Percentiles rank a stretch among this genome's conserved stretches.
These are phyloP conservation scores for Monodelphis domestica DNA, from an alignment of 2,797 vertebrate species.

Conservation along the genomic window DNA sequence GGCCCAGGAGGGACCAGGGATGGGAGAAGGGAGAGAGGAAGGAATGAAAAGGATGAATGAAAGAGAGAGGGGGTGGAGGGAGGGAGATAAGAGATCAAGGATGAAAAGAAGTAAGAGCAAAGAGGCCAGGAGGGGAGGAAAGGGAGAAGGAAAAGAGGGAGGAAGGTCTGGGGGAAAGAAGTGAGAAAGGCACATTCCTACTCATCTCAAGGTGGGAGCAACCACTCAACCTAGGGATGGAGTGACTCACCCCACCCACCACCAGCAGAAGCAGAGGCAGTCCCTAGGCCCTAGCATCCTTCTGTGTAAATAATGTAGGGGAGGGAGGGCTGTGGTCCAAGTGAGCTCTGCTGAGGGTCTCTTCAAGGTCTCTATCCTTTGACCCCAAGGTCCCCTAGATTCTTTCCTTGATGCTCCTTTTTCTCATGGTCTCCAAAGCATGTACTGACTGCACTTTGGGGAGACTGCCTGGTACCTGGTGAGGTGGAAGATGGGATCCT, in stretches of 20 bases:
- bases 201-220: slow-evolving; percentile 14
- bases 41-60: neutral
- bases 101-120: too few relatives aligned
- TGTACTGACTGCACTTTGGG: neutral
- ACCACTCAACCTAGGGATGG: neutral
- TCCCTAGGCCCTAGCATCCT: neutral
- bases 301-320: neutral
- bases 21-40: neutral
- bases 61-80: neutral
- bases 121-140: too few relatives aligned
- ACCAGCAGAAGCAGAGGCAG: neutral
- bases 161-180: too few relatives aligned
- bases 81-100: too few relatives aligned
- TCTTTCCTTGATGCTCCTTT: neutral
- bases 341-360: neutral
- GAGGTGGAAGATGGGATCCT: neutral
- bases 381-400: neutral
- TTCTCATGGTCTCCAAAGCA: neutral
- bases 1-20: neutral
- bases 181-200: neutral
- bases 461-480: neutral
- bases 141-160: too few relatives aligned
- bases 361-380: neutral
- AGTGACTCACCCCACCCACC: neutral
- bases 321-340: neutral